A percentile compares a stretch with the other conserved stretches of the same genome.
Evolutionary conservation across 2,888 invertebrate species (phyloP).

Genomic region (Anoncus sp.): DNA sequence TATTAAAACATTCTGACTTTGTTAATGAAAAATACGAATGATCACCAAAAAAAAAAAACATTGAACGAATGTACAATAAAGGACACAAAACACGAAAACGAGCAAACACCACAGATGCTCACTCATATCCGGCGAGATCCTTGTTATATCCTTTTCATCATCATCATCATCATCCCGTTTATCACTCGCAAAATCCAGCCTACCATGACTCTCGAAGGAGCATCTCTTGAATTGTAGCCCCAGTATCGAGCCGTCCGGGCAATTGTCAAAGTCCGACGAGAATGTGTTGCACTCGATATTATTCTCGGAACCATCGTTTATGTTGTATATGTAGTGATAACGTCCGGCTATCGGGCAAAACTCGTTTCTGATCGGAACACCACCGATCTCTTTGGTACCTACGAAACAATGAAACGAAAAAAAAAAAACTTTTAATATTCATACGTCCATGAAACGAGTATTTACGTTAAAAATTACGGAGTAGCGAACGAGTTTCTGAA

Average conservation of each 20-base stretch:
- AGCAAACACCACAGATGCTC: slow-evolving; percentile 63
- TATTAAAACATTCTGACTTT: neutral
- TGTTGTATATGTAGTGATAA: slow-evolving; percentile 85
- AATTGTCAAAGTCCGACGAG: slow-evolving; percentile 86
- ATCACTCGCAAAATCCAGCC: slow-evolving; percentile 70
- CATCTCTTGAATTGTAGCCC: slow-evolving; percentile 86
- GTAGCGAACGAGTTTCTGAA: too few relatives aligned
- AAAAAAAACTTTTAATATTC: neutral
- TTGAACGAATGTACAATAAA: neutral
- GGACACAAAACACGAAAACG: slow-evolving; percentile 51
- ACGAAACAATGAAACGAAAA: slow-evolving; percentile 31
- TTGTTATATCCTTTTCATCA: slow-evolving; percentile 55
- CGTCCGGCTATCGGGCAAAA: slow-evolving; percentile 88
- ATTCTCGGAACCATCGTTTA: slow-evolving; percentile 83
- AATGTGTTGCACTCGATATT: slow-evolving; percentile 84
- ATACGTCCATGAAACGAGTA: neutral
- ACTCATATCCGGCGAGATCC: slow-evolving; percentile 62
- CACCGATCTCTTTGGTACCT: slow-evolving; percentile 85
- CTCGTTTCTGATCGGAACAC: slow-evolving; percentile 84
- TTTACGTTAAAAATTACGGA: too few relatives aligned
- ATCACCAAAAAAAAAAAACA: slow-evolving; percentile 16
- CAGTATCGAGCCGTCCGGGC: slow-evolving; percentile 86
- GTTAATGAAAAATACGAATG: neutral
- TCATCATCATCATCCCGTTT: slow-evolving; percentile 53
- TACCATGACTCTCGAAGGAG: slow-evolving; percentile 85